Base-by-base conservation (phyloP, 2,888 invertebrate species). In the Eugnorisma glareosa region DNA sequence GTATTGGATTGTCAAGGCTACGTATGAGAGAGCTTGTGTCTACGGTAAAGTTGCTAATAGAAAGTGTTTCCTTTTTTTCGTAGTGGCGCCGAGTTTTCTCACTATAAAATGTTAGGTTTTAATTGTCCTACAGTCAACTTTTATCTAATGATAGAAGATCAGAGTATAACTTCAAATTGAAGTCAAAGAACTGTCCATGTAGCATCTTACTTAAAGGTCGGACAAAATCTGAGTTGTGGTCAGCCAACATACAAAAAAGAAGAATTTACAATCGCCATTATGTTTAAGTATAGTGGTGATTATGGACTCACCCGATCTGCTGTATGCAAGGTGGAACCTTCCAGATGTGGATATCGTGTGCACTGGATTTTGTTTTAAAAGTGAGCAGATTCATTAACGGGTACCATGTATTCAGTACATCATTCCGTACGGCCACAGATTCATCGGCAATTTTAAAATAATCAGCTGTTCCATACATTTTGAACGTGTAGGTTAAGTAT, bases 61-160 rank as follows among this genome's bases (percentile, higher is more conserved):
- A 68, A 63, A 64, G 73, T 37, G 59, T 78, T 83, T n/a, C 67
- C 15, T n/a, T 67, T n/a, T 67, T 67, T 80, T 43, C 31, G 13
- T 1, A 45, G 35, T 7, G 21, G 15, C 21, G 8, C 1, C 31
- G n/a, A 61, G 64, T 40, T 66, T 77, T 43, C 35, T 51, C 24
- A 15, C 21, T n/a, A 45, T 7, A 31, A 77, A 51, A 43, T 40
- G 24, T 21, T 18, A 11, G 15, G 10, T n/a, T 35, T 57, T 45
- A 35, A 40, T 35, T 13, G 4, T 31, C 1, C 11, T 3, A 11
- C 15, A n/a, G 11, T 13, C 1, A 31, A 54, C 18, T 43, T 43
- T 35, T 13, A 28, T 43, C 31, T n/a, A 31, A n/a, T 54, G 3
- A n/a, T 3, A n/a, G 18, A 24, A 35, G 13, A 1, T 64, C 15